These are phyloP conservation scores for Thamnaconus septentrionalis DNA, from an alignment of 2,113 vertebrate genomes.

Conservation along the genomic window DNA sequence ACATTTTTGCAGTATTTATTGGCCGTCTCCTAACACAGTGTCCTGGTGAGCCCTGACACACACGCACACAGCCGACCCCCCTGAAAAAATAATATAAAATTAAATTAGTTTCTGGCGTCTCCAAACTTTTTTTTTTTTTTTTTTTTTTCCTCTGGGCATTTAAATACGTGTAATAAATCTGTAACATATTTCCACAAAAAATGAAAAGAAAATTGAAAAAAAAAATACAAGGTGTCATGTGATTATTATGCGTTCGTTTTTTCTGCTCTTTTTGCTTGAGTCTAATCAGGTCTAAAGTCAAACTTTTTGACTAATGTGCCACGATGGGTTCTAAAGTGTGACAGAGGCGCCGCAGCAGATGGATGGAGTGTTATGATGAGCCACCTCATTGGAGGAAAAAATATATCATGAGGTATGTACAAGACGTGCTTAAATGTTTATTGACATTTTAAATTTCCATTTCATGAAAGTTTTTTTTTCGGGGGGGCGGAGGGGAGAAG, in stretches of 20 bases:
- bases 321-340: no score
- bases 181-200: constrained; percentile 84
- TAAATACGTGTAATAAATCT: constrained; percentile 82
- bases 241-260: constrained; percentile 21
- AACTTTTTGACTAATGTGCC: no score
- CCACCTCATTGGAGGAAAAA: no score
- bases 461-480: no score
- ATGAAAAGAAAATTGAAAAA: constrained; percentile 75
- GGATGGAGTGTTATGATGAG: no score
- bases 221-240: constrained; percentile 37
- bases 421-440: no score
- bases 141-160: constrained; percentile 71
- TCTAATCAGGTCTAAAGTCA: no score
- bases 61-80: constrained; percentile 48
- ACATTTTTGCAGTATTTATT: constrained; percentile 78
- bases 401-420: no score
- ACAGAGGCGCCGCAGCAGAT: no score
- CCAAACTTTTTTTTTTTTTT: constrained; percentile 37
- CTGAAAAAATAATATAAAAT: constrained; percentile 24
- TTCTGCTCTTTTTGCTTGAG: background rate
- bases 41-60: constrained; percentile 37
- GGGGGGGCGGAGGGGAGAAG: no score
- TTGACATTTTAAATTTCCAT: no score
- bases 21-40: constrained; percentile 63
- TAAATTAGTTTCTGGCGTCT: constrained; percentile 68